These are phyloP conservation scores for Aphelocoma californica DNA, from an alignment of 2,797 vertebrate genomes.

Conservation along the genomic window DNA sequence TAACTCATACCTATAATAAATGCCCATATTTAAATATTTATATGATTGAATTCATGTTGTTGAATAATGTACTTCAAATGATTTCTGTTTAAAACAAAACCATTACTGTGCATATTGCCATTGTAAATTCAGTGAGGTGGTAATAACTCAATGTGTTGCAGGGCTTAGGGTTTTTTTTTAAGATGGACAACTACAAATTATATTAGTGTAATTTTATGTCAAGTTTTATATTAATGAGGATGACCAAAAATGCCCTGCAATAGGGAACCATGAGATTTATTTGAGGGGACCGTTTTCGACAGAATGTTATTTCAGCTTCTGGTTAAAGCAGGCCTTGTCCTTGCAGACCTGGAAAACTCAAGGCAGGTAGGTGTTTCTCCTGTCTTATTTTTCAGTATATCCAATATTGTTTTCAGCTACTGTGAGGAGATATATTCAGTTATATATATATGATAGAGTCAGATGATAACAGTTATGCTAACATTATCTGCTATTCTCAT, in stretches of 20 bases:
- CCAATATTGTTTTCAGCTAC: neutral
- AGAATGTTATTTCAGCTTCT: neutral
- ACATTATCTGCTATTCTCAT: neutral
- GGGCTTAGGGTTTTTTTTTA: neutral
- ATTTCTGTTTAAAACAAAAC: neutral
- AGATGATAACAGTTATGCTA: no score
- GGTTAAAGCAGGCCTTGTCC: neutral
- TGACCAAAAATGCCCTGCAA: neutral
- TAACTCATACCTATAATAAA: conserved; percentile 21
- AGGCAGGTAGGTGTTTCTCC: neutral
- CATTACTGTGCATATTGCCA: neutral
- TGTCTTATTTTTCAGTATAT: neutral
- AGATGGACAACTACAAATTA: neutral
- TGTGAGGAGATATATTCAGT: neutral
- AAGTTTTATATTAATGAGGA: neutral
- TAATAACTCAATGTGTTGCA: neutral
- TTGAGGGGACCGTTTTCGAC: neutral
- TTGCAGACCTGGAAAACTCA: neutral
- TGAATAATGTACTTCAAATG: conserved; percentile 7
- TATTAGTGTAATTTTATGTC: neutral
- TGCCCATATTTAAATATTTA: neutral
- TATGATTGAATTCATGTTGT: neutral
- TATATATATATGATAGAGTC: neutral
- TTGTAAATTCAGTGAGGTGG: neutral
- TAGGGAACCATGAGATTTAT: neutral